Evolutionary conservation across 2,888 invertebrate species (phyloP).

Genomic region (Tetragnatha montana): DNA sequence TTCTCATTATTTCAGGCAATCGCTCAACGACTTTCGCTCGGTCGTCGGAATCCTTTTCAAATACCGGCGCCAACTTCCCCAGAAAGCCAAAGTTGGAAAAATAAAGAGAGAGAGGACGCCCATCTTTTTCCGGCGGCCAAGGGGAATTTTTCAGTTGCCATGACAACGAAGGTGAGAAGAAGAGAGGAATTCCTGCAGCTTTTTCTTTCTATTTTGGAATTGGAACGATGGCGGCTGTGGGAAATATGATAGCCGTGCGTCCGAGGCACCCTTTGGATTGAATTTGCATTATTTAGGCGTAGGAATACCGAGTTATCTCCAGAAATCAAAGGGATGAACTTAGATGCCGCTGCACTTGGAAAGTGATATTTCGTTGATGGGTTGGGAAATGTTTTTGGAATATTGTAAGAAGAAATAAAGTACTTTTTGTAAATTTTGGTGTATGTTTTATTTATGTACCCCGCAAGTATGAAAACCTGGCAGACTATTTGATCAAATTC

Average conservation of each 20-base stretch:
- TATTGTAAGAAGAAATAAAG: background rate
- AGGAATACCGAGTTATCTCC: constrained; percentile 11
- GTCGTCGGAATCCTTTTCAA: constrained; percentile 41
- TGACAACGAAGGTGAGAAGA: constrained; percentile 52
- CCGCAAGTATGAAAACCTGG: no score
- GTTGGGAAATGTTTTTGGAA: background rate
- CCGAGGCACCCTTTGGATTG: constrained; percentile 12
- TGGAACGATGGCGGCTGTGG: constrained; percentile 24
- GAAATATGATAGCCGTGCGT: constrained; percentile 37
- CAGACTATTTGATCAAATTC: no score
- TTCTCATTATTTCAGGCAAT: constrained; percentile 65
- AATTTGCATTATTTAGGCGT: constrained; percentile 43
- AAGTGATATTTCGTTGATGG: background rate
- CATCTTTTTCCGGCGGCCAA: background rate
- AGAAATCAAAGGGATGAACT: constrained; percentile 5
- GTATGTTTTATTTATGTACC: background rate
- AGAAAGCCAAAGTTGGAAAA: constrained; percentile 5
- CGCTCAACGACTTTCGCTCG: constrained; percentile 46
- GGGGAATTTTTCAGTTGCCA: constrained; percentile 28
- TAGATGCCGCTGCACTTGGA: no score
- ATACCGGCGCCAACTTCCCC: constrained; percentile 50
- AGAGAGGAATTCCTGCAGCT: constrained; percentile 33
- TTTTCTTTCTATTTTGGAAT: no score
- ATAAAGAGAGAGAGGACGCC: constrained; percentile 3
- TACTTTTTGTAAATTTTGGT: background rate